Evolutionary conservation across 2,888 invertebrate genomes (phyloP).

Genomic region (Drosophila paranaensis): DNA sequence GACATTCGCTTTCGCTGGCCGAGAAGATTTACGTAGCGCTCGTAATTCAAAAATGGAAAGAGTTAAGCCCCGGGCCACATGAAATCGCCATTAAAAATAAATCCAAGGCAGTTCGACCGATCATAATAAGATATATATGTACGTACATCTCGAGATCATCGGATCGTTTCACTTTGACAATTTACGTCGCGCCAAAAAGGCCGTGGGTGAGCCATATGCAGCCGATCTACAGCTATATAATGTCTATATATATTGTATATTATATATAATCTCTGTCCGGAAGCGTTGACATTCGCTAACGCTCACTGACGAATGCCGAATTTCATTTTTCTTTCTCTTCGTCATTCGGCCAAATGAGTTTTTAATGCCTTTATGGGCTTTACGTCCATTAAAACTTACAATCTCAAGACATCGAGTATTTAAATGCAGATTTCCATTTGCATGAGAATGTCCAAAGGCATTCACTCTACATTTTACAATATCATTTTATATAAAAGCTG

Average conservation of each 20-base stretch:
- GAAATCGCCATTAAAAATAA: conserved; percentile 72
- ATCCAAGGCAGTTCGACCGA: conserved; percentile 60
- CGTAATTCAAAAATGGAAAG: conserved; percentile 71
- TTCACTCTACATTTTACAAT: not conserved
- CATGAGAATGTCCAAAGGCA: not conserved
- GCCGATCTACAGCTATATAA: conserved; percentile 16
- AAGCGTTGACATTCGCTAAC: conserved; percentile 58
- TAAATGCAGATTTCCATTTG: not conserved
- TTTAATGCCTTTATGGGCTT: conserved; percentile 48
- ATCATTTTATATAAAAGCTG: not conserved
- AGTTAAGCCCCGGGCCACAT: conserved; percentile 70
- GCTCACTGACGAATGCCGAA: conserved; percentile 55
- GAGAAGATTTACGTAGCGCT: conserved; percentile 58
- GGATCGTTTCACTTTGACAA: conserved; percentile 49
- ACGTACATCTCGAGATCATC: conserved; percentile 30
- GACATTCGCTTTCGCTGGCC: conserved; percentile 36
- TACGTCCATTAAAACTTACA: conserved; percentile 8
- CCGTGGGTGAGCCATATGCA: conserved; percentile 42
- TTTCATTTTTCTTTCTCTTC: conserved; percentile 27
- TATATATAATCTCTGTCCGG: conserved; percentile 34
- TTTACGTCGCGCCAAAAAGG: conserved; percentile 40
- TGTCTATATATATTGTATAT: conserved; percentile 19
- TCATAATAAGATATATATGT: conserved; percentile 50
- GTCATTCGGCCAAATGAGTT: conserved; percentile 30
- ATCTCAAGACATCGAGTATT: not conserved